phyloP scores from a whole-genome alignment of 1,140 invertebrate genomes.

The Rhagoletis zephyria region DNA sequence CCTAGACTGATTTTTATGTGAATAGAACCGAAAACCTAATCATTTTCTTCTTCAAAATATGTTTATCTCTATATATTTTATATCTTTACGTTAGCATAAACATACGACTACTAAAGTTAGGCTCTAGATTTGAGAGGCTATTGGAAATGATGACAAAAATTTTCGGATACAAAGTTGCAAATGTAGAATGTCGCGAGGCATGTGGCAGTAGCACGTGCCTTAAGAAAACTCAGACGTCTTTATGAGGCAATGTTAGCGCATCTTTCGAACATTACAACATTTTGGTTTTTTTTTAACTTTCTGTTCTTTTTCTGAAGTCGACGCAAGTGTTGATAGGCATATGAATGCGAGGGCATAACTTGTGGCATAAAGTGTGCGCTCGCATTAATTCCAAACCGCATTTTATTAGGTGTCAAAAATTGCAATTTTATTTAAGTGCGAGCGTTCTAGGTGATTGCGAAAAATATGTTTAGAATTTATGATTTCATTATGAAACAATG shows the following conservation, averaged over 20 bases:
- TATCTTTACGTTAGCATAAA: no score
- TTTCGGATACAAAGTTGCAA: no score
- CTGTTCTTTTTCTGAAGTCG: neutral
- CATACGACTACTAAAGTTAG: no score
- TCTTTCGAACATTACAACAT: no score
- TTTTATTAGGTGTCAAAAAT: conserved; percentile 6
- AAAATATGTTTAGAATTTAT: neutral
- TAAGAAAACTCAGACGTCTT: neutral
- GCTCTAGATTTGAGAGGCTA: no score
- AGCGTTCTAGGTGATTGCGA: neutral
- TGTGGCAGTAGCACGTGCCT: neutral
- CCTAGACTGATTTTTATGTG: no score
- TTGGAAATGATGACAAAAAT: no score
- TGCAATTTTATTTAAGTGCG: neutral
- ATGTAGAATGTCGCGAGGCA: neutral
- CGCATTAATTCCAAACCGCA: neutral
- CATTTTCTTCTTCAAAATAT: no score
- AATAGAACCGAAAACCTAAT: no score
- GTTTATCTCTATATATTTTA: no score
- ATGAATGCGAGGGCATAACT: neutral
- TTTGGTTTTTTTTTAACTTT: no score
- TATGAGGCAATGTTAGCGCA: no score
- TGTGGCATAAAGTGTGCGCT: neutral
- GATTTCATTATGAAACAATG: neutral
- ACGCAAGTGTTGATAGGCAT: neutral